Evolutionary conservation across 2,888 invertebrate genomes (phyloP), one percentile per base, ranked within the genome.

Genomic region (Leuctra nigra): DNA sequence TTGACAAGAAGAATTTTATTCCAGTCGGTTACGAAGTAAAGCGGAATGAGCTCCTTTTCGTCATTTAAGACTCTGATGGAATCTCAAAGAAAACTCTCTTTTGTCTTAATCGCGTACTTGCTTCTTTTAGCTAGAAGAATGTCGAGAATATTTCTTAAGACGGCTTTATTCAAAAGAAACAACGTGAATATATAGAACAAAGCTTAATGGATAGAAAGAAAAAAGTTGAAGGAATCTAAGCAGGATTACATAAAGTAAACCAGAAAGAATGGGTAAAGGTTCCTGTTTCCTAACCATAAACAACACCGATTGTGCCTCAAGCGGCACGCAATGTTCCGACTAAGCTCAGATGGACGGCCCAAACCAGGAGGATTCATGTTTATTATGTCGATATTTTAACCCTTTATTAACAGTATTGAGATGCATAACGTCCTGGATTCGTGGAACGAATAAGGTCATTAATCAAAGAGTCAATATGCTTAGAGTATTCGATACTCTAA

Each of bases 231-330:
- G 20, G 16, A 41, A 41, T 41, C 41, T 20, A 41, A 41, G 41
- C 20, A 41, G 20, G 41, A 41, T 29, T 41, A 41, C 20, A 41
- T 41, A 41, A 41, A 41, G 41, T 41, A 41, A 41, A 41, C 41
- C 41, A 41, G 41, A 41, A 41, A 41, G 41, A 41, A 41, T 41
- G 41, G 41, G 11, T 41, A 41, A 41, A 41, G 41, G n/a, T 41
- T 41, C 41, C 41, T 14, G 41, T 20, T 41, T 41, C 41, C 41
- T 41, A n/a, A 18, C 41, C 41, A 41, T 41, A 41, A 41, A 41
- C 41, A 41, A 41, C 41, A 20, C n/a, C 13, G 41, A 4, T 20
- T 41, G 20, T 11, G 2, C 41, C 29, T 29, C 11, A 20, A 11
- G 41, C 41, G 20, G 20, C 41, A 41, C 41, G 41, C 41, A 20